phyloP scores from a whole-genome alignment of 2,113 vertebrate genomes.

The Galbula dea region DNA sequence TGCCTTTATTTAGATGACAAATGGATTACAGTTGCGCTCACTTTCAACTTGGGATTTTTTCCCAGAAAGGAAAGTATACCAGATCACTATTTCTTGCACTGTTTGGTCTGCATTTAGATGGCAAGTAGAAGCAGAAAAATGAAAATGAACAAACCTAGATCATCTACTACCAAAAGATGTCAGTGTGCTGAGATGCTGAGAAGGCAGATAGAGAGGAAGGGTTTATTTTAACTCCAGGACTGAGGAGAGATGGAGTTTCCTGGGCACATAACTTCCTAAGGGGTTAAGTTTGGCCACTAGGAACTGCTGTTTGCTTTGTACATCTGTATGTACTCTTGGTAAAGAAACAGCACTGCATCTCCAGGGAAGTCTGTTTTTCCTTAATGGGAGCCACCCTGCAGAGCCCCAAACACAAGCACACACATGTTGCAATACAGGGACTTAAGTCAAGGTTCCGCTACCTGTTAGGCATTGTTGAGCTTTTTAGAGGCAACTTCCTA shows the following conservation, averaged over 20 bases:
- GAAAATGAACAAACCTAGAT: neutral
- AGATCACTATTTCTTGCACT: neutral
- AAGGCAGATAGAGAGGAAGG: neutral
- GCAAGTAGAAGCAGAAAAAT: neutral
- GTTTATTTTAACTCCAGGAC: too few species aligned
- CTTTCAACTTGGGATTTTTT: neutral
- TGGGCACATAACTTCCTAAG: neutral
- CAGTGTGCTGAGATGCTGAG: neutral
- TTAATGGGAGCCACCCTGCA: neutral
- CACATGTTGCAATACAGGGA: too few species aligned
- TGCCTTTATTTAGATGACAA: neutral
- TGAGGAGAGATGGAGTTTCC: neutral
- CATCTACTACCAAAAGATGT: neutral
- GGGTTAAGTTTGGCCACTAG: neutral
- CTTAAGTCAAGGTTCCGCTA: neutral
- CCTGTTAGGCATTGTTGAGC: neutral
- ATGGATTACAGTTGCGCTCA: neutral
- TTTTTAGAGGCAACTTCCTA: slow-evolving; percentile 20
- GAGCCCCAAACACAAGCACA: neutral
- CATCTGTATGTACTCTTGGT: neutral
- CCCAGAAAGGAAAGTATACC: neutral
- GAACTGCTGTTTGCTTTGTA: neutral
- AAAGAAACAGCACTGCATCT: neutral
- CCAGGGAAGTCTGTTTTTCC: neutral
- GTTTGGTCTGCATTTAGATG: neutral